phyloP scores from a whole-genome alignment of 2,113 vertebrate genomes.

The Coturnix japonica region DNA sequence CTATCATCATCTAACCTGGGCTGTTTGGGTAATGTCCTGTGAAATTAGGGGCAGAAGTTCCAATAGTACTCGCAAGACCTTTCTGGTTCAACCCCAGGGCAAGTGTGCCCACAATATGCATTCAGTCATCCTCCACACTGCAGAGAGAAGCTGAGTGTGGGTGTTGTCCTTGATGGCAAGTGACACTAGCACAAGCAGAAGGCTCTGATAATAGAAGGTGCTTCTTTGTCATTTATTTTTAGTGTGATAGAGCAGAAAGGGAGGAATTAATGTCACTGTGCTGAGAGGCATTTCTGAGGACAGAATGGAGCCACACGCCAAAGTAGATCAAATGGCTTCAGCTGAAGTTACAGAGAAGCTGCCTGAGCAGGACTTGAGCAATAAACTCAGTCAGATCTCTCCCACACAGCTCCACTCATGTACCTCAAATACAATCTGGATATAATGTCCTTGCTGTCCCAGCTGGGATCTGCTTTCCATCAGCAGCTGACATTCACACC shows the following conservation, averaged over 20 bases:
- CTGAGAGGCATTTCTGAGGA: slow-evolving; percentile 29
- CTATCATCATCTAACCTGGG: not conserved
- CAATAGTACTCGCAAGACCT: not conserved
- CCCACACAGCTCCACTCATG: slow-evolving; percentile 19
- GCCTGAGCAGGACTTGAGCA: not conserved
- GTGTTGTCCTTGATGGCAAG: not conserved
- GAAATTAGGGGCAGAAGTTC: not conserved
- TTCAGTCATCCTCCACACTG: not conserved
- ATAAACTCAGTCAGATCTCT: not conserved
- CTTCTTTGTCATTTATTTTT: not conserved
- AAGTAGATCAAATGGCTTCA: not conserved
- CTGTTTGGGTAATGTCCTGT: not conserved
- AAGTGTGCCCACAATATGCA: rapidly evolving
- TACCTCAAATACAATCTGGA: slow-evolving; percentile 13
- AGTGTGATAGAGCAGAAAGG: not conserved
- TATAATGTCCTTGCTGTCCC: slow-evolving; percentile 42
- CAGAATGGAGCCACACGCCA: not conserved
- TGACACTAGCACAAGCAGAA: not conserved
- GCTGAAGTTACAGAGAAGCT: slow-evolving; percentile 19
- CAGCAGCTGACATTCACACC: slow-evolving; percentile 21
- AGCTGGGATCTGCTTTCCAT: slow-evolving; percentile 47
- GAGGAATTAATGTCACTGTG: not conserved
- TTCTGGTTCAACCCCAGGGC: not conserved
- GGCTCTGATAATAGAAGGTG: not conserved
- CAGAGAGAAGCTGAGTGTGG: not conserved